Percentiles rank a stretch among this genome's conserved stretches.
These are phyloP conservation scores for Denticeps clupeoides DNA, from an alignment of 2,797 vertebrate species.

Conservation along the genomic window DNA sequence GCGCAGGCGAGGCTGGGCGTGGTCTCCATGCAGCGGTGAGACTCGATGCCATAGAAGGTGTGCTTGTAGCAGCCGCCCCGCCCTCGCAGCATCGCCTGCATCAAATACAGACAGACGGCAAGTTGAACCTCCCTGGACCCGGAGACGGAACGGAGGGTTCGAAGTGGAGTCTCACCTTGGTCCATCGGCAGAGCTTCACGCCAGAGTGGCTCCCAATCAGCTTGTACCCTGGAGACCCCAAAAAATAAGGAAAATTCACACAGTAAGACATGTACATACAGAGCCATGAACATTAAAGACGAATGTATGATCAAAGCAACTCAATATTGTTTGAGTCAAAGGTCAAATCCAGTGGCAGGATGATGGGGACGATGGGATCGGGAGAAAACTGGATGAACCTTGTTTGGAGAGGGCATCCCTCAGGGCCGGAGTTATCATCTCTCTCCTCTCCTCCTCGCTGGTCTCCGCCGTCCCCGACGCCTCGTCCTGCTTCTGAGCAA, in stretches of 20 bases:
- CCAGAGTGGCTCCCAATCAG: constrained; percentile 91
- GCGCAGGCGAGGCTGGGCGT: constrained; percentile 89
- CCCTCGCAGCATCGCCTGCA: constrained; percentile 88
- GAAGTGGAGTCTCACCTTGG: constrained; percentile 66
- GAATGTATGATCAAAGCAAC: too few relatives aligned
- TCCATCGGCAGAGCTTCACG: constrained; percentile 94
- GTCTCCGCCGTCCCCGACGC: constrained; percentile 34
- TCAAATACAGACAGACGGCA: not conserved
- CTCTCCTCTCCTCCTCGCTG: constrained; percentile 57
- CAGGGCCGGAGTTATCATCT: constrained; percentile 86
- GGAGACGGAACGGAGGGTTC: not conserved
- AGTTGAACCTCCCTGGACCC: too few relatives aligned
- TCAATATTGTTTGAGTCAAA: too few relatives aligned
- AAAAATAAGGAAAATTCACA: not conserved
- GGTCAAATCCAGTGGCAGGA: not conserved
- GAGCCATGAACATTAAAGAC: too few relatives aligned
- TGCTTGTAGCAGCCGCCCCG: constrained; percentile 95
- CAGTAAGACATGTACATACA: too few relatives aligned
- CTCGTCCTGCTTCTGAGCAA: constrained; percentile 44
- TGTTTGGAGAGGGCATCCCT: constrained; percentile 81
- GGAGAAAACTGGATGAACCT: constrained; percentile 54
- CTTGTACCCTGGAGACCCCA: constrained; percentile 68
- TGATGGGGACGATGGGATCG: not conserved
- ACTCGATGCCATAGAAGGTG: constrained; percentile 90
- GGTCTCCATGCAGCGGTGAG: constrained; percentile 93